Evolutionary conservation across 1,140 invertebrate genomes (phyloP).

Genomic region (Galleria mellonella): DNA sequence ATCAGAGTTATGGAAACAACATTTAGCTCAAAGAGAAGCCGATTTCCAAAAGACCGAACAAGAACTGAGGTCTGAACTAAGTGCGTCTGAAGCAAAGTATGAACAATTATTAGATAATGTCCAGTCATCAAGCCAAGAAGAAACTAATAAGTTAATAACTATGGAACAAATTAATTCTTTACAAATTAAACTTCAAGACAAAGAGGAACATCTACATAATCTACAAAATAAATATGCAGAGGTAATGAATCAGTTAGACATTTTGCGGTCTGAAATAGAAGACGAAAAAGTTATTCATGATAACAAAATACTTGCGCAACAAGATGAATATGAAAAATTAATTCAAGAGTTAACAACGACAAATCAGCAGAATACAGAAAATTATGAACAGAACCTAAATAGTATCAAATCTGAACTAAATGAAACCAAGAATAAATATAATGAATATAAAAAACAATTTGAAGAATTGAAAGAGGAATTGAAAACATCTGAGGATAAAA

Average conservation of each 20-base stretch:
- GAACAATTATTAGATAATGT: slow-evolving; percentile 67
- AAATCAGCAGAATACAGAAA: slow-evolving; percentile 28
- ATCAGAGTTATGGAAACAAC: slow-evolving; percentile 79
- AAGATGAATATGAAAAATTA: slow-evolving; percentile 61
- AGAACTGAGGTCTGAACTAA: slow-evolving; percentile 62
- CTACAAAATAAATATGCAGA: slow-evolving; percentile 52
- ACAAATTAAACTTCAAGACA: slow-evolving; percentile 64
- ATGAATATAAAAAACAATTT: slow-evolving; percentile 27
- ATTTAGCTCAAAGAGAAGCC: slow-evolving; percentile 75
- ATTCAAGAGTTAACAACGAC: slow-evolving; percentile 37
- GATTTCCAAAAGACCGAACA: slow-evolving; percentile 74
- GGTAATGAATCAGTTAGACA: slow-evolving; percentile 58
- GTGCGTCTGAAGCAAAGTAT: slow-evolving; percentile 64
- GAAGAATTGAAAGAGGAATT: slow-evolving; percentile 19
- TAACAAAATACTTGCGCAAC: slow-evolving; percentile 59
- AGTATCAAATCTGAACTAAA: slow-evolving; percentile 41
- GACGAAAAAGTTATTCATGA: slow-evolving; percentile 62
- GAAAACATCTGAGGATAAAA: slow-evolving; percentile 25
- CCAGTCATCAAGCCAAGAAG: slow-evolving; percentile 63
- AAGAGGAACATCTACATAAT: slow-evolving; percentile 56
- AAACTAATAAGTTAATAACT: slow-evolving; percentile 65
- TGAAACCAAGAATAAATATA: slow-evolving; percentile 34
- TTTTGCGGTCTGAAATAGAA: slow-evolving; percentile 59
- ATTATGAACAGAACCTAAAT: slow-evolving; percentile 26
- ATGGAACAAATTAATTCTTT: slow-evolving; percentile 54